A percentile compares a stretch with the other conserved stretches of the same genome.
These are phyloP conservation scores for Orchestes rusci DNA, from an alignment of 2,888 invertebrate genomes.

Conservation along the genomic window DNA sequence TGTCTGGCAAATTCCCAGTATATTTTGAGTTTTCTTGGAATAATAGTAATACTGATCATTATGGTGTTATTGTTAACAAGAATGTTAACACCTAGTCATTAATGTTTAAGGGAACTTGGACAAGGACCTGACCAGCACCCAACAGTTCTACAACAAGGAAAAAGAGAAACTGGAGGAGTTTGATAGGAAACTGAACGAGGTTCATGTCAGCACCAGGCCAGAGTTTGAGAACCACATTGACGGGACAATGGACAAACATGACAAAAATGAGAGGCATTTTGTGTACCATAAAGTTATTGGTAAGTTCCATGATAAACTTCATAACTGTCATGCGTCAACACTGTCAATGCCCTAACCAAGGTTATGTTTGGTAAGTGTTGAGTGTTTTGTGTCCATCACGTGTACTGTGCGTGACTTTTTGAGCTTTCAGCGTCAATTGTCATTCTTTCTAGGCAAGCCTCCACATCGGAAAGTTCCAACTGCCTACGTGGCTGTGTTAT, in stretches of 20 bases:
- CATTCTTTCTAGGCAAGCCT: conserved; percentile 23
- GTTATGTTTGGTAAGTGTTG: too few species aligned
- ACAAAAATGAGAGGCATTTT: conserved; percentile 39
- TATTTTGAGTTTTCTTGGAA: conserved; percentile 16
- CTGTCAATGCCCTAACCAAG: too few species aligned
- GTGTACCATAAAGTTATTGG: conserved; percentile 44
- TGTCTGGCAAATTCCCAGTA: conserved; percentile 17
- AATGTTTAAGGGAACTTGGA: conserved; percentile 17
- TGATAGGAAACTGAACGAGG: conserved; percentile 7
- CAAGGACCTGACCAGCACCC: conserved; percentile 16
- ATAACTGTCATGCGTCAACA: too few species aligned
- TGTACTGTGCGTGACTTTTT: too few species aligned
- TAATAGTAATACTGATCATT: conserved; percentile 11
- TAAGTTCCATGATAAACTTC: too few species aligned
- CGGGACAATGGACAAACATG: not conserved
- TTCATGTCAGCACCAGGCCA: not conserved
- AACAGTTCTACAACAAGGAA: conserved; percentile 13
- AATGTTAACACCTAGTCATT: conserved; percentile 15
- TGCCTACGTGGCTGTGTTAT: conserved; percentile 43
- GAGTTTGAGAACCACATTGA: conserved; percentile 1
- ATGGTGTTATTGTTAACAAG: conserved; percentile 9
- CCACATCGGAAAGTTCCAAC: conserved; percentile 38
- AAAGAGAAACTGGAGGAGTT: not conserved
- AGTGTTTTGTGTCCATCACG: too few species aligned
- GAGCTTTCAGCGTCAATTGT: too few species aligned